Conservation (phyloP, 1,140 invertebrate genomes). For the Bombus affinis region DNA sequence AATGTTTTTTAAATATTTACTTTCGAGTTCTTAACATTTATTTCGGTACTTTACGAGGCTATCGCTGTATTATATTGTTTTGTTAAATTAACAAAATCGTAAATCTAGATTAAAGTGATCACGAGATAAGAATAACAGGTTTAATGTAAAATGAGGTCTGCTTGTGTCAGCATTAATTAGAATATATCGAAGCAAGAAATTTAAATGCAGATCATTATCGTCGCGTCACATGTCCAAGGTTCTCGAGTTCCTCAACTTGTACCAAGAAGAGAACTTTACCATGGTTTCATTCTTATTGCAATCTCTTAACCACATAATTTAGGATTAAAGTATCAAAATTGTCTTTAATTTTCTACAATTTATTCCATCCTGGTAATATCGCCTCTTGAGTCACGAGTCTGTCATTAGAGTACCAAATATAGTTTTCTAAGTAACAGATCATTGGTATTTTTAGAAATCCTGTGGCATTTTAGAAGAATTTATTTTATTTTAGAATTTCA, state of each 20-base stretch:
- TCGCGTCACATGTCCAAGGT: background rate
- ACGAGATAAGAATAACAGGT: background rate
- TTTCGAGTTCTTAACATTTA: background rate
- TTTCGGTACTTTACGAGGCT: background rate
- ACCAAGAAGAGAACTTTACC: background rate
- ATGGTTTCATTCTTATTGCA: background rate
- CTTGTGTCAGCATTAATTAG: background rate
- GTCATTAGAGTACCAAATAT: background rate
- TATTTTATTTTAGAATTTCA: too few species aligned
- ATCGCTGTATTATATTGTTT: background rate
- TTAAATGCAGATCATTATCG: slow-evolving; percentile 9
- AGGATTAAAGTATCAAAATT: background rate
- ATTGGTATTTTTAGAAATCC: background rate
- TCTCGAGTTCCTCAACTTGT: background rate
- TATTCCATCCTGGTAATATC: too few species aligned
- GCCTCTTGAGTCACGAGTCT: too few species aligned
- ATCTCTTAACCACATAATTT: background rate
- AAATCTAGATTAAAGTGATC: background rate
- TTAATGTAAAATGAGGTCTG: too few species aligned
- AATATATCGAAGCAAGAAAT: slow-evolving; percentile 1
- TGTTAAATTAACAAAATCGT: background rate
- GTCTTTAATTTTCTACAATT: too few species aligned
- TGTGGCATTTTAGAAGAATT: too few species aligned
- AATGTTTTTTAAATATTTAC: background rate
- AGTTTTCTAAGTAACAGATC: background rate